Base-by-base conservation (phyloP, 2,113 vertebrate species). In the Syngnathus scovelli region DNA sequence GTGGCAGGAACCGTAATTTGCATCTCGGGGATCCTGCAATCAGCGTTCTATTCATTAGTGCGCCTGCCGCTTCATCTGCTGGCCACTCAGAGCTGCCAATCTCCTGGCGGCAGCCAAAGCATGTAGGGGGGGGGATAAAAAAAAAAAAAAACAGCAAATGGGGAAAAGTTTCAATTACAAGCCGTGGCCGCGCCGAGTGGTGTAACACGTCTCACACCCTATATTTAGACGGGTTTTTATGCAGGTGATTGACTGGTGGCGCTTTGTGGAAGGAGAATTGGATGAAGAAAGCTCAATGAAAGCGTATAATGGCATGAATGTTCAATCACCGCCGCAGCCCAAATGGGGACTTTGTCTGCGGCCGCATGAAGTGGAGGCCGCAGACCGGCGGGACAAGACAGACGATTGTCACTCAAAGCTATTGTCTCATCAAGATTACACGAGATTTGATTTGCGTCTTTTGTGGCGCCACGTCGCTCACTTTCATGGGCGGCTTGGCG, bases 41-140 rank as follows among this genome's bases (percentile, higher is more conserved):
- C 97, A 99, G 95, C 89, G 92, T 93, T 93, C 96, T 98, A 99
- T 99, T 98, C 97, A 99, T 99, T 99, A 99, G 93, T 88, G 92
- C 93, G 91, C 95, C 93, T 95, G 96, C 94, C 95, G 94, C 96
- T 95, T 96, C 93, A 95, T 96, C 95, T 94, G 93, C 94, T 82
- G 93, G 90, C 93, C 94, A 95, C 96, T 98, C 93, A 91, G 93
- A 91, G 89, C 90, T 98, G 97, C 94, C 96, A 99, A 98, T 98
- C 97, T 96, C 90, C 83, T 90, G 89, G 87, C 77, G 36, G 90
- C 93, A 90, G 92, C 85, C 89, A 91, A 86, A 88, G 85, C 86
- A 85, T 83, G 27, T 16, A 7, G 55, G 12, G 12, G 13, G 13
- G 27, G 3, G 18, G 7, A 72, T 61, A 77, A 68, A 88, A 83